Percentiles rank a stretch among this genome's conserved stretches.
Conservation (phyloP, 1,140 invertebrate genomes). For the Samia ricini region DNA sequence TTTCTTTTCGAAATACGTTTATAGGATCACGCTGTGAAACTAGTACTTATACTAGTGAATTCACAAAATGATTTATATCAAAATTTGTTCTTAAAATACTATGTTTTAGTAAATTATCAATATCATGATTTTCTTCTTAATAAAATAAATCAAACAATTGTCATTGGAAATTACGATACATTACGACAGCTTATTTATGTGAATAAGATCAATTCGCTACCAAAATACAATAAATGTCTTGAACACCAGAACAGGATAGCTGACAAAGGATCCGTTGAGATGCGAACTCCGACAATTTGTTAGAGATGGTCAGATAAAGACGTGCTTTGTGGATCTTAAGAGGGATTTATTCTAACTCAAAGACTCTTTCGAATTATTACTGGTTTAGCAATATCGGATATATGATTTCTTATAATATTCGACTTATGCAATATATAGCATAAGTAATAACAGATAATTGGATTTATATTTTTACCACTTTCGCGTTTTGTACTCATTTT, state of each 20-base stretch:
- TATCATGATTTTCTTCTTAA: neutral
- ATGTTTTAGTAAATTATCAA: neutral
- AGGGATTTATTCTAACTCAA: conserved; percentile 9
- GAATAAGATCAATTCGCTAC: conserved; percentile 2
- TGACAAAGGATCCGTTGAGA: conserved; percentile 3
- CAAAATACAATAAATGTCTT: conserved; percentile 7
- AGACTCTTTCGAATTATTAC: conserved; percentile 5
- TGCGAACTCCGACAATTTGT: conserved; percentile 2
- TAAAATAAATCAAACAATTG: neutral
- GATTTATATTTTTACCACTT: too few species aligned
- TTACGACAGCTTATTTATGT: neutral
- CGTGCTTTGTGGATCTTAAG: conserved; percentile 4
- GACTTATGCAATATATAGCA: too few species aligned
- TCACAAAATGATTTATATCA: neutral
- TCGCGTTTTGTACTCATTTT: too few species aligned
- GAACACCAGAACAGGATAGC: conserved; percentile 5
- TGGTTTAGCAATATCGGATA: neutral
- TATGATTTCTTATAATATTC: neutral
- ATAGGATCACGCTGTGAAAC: neutral
- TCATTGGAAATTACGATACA: neutral
- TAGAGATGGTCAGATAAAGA: conserved; percentile 4
- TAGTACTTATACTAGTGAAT: neutral
- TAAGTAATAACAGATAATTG: too few species aligned
- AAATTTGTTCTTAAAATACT: neutral
- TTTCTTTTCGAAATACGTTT: too few species aligned